Evolutionary conservation across 2,888 invertebrate species (phyloP), one percentile per base, ranked within the genome.

Genomic region (Drosophila mercatorum): DNA sequence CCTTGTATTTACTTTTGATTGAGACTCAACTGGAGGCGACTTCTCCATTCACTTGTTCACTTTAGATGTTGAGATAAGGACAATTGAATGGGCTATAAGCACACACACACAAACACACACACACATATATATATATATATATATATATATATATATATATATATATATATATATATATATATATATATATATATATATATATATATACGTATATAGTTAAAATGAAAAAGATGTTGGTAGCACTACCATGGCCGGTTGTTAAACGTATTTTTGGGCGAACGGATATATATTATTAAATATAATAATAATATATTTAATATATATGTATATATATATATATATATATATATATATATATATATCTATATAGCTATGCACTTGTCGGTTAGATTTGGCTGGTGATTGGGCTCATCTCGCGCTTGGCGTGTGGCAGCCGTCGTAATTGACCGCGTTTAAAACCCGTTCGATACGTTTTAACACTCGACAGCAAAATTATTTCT

Each of bases 401-500:
- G 12, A 43, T 51, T 80, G 51, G 63, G 60, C 51, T 73, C 81
- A 77, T 79, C 46, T 70, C 61, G 68, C 62, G 59, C n/a, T 51
- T 36, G 58, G 59, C 14, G 46, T 36, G 58, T 55, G 12, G 46
- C 46, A 56, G 73, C 69, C 68, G 78, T 68, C 57, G 72, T 72
- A 78, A 81, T 79, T 87, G 87, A 90, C 89, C 88, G 90, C 88
- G 82, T 85, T 86, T 83, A 72, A 85, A 85, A 89, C 84, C 90
- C 90, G 91, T 89, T 90, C 90, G 87, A 90, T 87, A 84, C 89
- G 88, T 85, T 88, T 90, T 89, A 90, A 75, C 82, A 75, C 84
- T 78, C 78, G 62, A 75, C 76, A 86, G 89, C 89, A 89, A 83
- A 89, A 91, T 85, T 90, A 90, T 90, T 91, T 91, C 88, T 87